These are phyloP conservation scores for Lanius collurio DNA, from an alignment of 2,113 vertebrate species.

Conservation along the genomic window DNA sequence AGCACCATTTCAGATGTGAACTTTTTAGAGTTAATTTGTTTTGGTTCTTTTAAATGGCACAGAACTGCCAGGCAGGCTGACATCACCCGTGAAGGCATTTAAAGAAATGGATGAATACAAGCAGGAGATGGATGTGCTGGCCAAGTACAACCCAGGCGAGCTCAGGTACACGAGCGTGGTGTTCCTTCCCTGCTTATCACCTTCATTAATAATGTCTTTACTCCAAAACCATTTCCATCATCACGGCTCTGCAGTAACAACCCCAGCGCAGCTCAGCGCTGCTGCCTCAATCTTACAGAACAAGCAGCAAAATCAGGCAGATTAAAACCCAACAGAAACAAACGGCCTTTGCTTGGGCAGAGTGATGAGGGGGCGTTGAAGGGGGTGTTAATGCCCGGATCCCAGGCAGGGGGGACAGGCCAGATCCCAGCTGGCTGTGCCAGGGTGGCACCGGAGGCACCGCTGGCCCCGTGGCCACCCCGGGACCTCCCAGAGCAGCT, in stretches of 20 bases:
- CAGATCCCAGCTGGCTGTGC: rapidly evolving
- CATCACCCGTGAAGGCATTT: background rate
- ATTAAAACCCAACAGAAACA: background rate
- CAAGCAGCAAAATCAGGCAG: background rate
- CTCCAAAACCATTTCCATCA: background rate
- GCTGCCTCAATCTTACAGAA: background rate
- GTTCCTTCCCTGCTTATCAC: background rate
- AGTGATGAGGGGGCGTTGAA: rapidly evolving
- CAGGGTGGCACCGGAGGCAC: background rate
- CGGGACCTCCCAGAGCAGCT: background rate
- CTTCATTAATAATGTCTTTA: background rate
- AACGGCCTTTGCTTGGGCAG: rapidly evolving
- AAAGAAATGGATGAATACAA: background rate
- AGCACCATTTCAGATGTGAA: background rate
- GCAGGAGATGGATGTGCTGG: background rate
- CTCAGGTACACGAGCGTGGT: background rate
- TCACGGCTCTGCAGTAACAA: rapidly evolving
- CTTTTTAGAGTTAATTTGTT: background rate
- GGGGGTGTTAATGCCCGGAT: background rate
- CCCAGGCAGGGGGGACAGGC: background rate
- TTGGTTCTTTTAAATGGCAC: background rate
- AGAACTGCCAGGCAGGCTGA: background rate
- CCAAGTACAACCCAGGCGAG: background rate
- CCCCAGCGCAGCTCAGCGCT: background rate
- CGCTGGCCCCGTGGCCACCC: rapidly evolving